These are phyloP conservation scores for Gonatopus flavifemur DNA, from an alignment of 1,140 invertebrate genomes.

Conservation along the genomic window DNA sequence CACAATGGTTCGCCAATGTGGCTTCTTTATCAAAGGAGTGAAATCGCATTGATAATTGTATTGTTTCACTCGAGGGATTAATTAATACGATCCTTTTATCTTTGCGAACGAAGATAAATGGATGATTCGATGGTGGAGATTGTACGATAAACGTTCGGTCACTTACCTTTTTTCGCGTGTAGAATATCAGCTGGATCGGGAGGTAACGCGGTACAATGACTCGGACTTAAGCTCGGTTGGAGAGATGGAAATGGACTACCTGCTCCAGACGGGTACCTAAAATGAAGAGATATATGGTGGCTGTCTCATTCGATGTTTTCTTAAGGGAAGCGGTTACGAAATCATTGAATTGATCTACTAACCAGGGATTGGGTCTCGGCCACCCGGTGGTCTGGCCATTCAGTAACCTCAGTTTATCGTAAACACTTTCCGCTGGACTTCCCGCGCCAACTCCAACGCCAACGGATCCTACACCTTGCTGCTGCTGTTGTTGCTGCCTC, in stretches of 20 bases:
- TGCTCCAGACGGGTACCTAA: conserved; percentile 58
- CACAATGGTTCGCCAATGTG: too few species aligned
- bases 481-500: conserved; percentile 56
- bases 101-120: too few species aligned
- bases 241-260: conserved; percentile 58
- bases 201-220: conserved; percentile 53
- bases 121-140: too few species aligned
- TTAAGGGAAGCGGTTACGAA: background rate
- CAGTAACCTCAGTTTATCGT: conserved; percentile 82
- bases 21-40: too few species aligned
- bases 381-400: conserved; percentile 73
- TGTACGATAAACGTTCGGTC: too few species aligned
- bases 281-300: too few species aligned
- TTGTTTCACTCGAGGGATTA: conserved; percentile 47
- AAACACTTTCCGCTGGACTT: conserved; percentile 66
- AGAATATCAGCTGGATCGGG: conserved; percentile 56
- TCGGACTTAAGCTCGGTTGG: conserved; percentile 57
- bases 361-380: conserved; percentile 65
- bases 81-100: too few species aligned
- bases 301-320: too few species aligned
- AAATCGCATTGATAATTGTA: conserved; percentile 55
- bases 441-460: conserved; percentile 55
- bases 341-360: conserved; percentile 31
- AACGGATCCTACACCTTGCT: conserved; percentile 48
- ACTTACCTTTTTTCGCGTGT: conserved; percentile 57